These are phyloP conservation scores for Tragopan temminckii DNA, from an alignment of 2,797 vertebrate species.

Conservation along the genomic window DNA sequence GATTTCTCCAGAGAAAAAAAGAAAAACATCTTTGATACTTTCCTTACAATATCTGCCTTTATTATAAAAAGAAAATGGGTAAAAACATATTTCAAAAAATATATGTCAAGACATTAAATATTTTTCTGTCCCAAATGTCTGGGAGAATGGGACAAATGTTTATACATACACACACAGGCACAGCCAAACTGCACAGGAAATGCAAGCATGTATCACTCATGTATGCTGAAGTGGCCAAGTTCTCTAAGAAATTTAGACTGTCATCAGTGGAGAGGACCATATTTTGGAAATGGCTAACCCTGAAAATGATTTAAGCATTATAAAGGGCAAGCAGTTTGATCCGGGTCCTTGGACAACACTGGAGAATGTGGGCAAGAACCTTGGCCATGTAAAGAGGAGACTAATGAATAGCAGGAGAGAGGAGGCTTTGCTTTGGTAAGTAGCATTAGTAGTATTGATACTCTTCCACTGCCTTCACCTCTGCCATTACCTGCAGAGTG, in stretches of 20 bases:
- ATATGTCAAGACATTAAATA: neutral
- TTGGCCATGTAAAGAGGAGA: neutral
- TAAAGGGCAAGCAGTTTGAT: neutral
- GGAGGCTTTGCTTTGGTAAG: neutral
- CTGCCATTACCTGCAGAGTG: neutral
- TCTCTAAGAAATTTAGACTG: neutral
- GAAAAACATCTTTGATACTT: neutral
- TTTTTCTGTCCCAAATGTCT: neutral
- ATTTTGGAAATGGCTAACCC: neutral
- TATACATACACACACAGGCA: rapidly evolving
- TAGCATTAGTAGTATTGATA: neutral
- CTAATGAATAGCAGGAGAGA: neutral
- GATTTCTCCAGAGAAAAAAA: neutral
- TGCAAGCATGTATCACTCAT: neutral
- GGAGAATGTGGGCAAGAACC: neutral
- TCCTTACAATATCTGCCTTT: neutral
- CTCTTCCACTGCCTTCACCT: neutral
- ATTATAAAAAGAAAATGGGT: neutral
- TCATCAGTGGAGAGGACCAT: neutral
- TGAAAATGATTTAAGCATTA: neutral
- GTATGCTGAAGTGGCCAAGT: neutral
- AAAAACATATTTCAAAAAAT: neutral
- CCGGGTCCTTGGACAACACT: neutral
- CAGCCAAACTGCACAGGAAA: neutral
- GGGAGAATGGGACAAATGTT: neutral